Evolutionary conservation across 1,140 invertebrate species (phyloP), one percentile per base, ranked within the genome.

Genomic region (Vanessa tameamea): DNA sequence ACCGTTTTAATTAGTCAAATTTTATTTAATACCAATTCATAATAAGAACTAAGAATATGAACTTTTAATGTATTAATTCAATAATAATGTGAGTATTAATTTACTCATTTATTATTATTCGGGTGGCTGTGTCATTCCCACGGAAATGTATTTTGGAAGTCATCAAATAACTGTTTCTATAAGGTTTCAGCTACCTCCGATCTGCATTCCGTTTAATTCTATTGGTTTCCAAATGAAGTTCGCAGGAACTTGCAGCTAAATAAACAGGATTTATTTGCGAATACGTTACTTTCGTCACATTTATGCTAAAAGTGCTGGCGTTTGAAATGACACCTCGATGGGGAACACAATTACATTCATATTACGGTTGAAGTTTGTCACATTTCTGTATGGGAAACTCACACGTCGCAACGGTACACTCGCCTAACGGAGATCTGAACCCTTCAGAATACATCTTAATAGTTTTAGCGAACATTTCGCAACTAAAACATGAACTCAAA

Each of bases 381-480:
- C 20, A 31, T 8, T 14, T 61, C 57, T 57, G 20, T 57, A 14
- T 57, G 55, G 55, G 55, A 57, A 57, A 26, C 16, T 61, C 57
- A 15, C 57, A 61, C 57, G 57, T 61, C 8, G 12, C 26, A 61
- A 61, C 57, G 57, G 57, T 61, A 37, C 53, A 15, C 48, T 14
- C 14, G 48, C 31, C 26, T 61, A 61, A 61, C 57, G 57, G 57
- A 61, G 57, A 23, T 57, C 15, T 53, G 51, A 53, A 57, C 53
- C 51, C 51, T 53, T 53, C 51, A 53, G 15, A 51, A 53, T 53
- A n/a, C 14, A 53, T 16, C 15, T 9, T n/a, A 13, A 15, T 2
- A n/a, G 51, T 7, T 16, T n/a, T 50, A 50, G 14, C 13, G 13
- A 50, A 50, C 48, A 50, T 50, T n/a, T 15, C 48, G 48, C 9